These are phyloP conservation scores for Tryphoninae sp. DNA, from an alignment of 2,888 invertebrate species.

Conservation along the genomic window DNA sequence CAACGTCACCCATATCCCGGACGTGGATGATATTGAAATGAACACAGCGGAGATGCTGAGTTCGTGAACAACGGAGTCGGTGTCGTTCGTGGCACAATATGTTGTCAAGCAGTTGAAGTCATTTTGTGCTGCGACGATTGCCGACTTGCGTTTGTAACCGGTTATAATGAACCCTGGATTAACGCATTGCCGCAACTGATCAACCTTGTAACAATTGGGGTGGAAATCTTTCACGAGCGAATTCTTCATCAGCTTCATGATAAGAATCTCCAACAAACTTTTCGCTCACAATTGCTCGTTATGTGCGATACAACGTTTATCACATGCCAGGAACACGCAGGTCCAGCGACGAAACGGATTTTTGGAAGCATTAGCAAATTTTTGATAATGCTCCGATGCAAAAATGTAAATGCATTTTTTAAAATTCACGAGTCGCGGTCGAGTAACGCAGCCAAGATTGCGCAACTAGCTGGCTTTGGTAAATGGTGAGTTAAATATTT, in stretches of 20 bases:
- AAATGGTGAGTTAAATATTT: too few relatives aligned
- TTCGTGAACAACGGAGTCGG: too few relatives aligned
- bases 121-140: background rate
- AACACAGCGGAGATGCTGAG: too few relatives aligned
- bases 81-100: too few relatives aligned
- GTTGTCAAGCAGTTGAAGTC: too few relatives aligned
- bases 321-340: background rate
- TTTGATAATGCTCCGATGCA: background rate
- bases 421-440: too few relatives aligned
- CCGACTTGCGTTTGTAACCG: background rate
- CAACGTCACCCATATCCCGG: background rate
- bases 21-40: background rate
- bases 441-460: too few relatives aligned
- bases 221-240: background rate
- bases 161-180: background rate
- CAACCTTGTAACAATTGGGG: background rate
- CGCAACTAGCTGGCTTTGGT: too few relatives aligned
- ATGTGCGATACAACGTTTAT: background rate
- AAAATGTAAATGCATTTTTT: too few relatives aligned
- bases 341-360: background rate
- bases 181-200: background rate
- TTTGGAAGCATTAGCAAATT: background rate
- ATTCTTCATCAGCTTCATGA: background rate
- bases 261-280: background rate
- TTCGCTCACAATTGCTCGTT: background rate